These are phyloP conservation scores for Chondrosia reniformis DNA, from an alignment of 37 sponge, comb jelly and placozoan genomes.

Conservation along the genomic window DNA sequence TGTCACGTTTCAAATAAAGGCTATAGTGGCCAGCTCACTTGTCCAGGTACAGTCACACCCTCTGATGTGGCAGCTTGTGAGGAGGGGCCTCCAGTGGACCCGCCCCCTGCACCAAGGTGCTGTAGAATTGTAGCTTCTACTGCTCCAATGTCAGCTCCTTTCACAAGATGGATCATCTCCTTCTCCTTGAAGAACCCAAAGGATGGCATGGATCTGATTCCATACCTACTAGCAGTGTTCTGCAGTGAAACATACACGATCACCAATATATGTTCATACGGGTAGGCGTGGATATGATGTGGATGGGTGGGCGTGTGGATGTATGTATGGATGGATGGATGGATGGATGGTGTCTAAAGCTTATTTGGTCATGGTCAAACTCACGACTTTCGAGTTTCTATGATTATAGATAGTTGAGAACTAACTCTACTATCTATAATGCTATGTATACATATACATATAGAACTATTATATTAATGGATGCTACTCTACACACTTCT, in stretches of 20 bases:
- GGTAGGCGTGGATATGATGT: too few species aligned
- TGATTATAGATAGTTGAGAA: too few species aligned
- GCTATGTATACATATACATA: too few species aligned
- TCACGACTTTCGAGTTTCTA: too few species aligned
- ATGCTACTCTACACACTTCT: too few species aligned
- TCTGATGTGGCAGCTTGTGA: neutral
- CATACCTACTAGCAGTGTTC: constrained; percentile 62
- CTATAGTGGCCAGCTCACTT: constrained; percentile 40
- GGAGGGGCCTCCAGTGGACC: neutral
- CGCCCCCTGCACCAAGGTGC: constrained; percentile 9
- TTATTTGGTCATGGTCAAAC: too few species aligned
- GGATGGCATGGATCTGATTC: constrained; percentile 56
- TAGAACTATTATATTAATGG: too few species aligned
- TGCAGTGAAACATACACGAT: constrained; percentile 21
- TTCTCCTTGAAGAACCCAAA: constrained; percentile 64
- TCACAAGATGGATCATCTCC: constrained; percentile 49
- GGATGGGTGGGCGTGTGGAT: too few species aligned
- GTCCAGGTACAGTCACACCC: constrained; percentile 39
- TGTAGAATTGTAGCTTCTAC: constrained; percentile 65
- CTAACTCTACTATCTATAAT: too few species aligned
- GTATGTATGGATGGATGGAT: too few species aligned
- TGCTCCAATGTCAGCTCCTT: constrained; percentile 49
- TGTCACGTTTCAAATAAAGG: neutral
- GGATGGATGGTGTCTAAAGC: too few species aligned
- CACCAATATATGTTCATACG: too few species aligned